Evolutionary conservation across 2,113 vertebrate genomes (phyloP).

Genomic region (Taxidea taxus): DNA sequence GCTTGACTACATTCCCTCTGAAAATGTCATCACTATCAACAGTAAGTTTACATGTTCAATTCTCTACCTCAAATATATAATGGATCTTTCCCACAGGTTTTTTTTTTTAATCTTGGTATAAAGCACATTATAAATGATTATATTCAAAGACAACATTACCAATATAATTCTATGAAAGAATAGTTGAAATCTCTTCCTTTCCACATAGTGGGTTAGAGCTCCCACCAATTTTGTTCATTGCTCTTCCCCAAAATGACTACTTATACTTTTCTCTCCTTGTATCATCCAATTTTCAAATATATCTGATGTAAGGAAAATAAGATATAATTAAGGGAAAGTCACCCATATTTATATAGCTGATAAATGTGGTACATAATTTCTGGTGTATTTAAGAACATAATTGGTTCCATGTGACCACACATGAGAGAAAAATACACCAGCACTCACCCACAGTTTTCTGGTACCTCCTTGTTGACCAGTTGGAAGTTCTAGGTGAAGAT

Average conservation of each 20-base stretch:
- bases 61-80: constrained; percentile 1
- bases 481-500: constrained; percentile 97
- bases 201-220: background rate
- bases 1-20: background rate
- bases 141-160: constrained; percentile 14
- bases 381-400: background rate
- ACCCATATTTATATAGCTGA: background rate
- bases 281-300: background rate
- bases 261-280: background rate
- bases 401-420: background rate
- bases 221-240: background rate
- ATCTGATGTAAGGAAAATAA: background rate
- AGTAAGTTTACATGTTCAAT: background rate
- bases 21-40: background rate
- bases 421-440: background rate
- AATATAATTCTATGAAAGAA: background rate
- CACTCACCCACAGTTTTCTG: constrained; percentile 94
- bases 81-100: background rate
- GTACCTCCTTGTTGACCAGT: constrained; percentile 97
- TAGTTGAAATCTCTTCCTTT: background rate
- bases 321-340: background rate
- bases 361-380: background rate
- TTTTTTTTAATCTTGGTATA: background rate
- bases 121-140: background rate
- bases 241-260: background rate